Base-by-base conservation (phyloP, 2,888 invertebrate genomes). In the Drosophila atroscutellata region DNA sequence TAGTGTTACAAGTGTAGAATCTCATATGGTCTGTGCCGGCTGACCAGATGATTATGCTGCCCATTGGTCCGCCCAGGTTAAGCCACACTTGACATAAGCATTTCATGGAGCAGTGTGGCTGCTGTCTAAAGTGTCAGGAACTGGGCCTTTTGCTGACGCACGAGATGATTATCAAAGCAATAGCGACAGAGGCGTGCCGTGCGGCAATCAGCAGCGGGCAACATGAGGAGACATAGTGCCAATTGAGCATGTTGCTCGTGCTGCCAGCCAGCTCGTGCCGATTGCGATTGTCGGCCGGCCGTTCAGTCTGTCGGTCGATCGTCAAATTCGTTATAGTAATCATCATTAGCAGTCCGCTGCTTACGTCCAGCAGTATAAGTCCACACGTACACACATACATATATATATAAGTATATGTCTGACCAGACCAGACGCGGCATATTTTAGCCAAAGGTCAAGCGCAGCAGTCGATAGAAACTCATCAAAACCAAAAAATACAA, bases 201-300 rank as follows among this genome's bases (percentile, higher is more conserved):
- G 45, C 45, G 67, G 51, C 73, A 81, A 72, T 77, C 84, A 70
- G 70, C 37, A 18, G 26, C 49, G 3, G 66, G 73, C 77, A 81
- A 86, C 86, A 90, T 89, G 90, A 79, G 76, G 67, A 75, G 80
- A 80, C 64, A 39, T 71, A 75, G 78, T 76, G 86, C 47, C 89
- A 90, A 86, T 90, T 83, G 86, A 90, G 88, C 77, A 75, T 74
- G 80, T 78, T 87, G 80, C 88, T 78, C 86, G 89, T 86, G 83
- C 90, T 81, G 78, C 78, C 37, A 72, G 75, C 78, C 36, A 72
- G 84, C 86, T 85, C 90, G 86, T 89, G 87, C 87, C 85, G 80
- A 64, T 80, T 78, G 63, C 58, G 52, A 71, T 64, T 28, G 54
- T 64, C 51, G 26, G 45, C 49, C 51, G 30, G 45, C 45, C 57